A percentile compares a stretch with the other conserved stretches of the same genome.
phyloP scores from a whole-genome alignment of 2,888 invertebrate genomes.

The Ectropis crepuscularia region DNA sequence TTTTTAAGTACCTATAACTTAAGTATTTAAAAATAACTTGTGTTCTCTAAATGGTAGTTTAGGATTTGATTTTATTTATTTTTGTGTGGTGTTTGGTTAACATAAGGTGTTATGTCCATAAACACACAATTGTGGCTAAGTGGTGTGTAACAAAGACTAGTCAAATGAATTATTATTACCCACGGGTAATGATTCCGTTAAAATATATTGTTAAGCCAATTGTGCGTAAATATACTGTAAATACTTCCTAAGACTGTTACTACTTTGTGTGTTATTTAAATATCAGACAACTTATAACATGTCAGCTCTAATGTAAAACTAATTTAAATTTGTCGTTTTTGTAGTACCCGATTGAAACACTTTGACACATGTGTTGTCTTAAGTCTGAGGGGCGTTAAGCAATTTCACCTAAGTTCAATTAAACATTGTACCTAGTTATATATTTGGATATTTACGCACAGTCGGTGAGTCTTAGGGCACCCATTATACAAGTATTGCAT shows the following conservation, averaged over 20 bases:
- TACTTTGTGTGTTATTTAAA: background rate
- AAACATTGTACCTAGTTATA: constrained; percentile 16
- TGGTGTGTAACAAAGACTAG: constrained; percentile 78
- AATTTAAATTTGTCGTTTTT: constrained; percentile 7
- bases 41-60: constrained; percentile 81
- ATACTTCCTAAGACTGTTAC: background rate
- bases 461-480: constrained; percentile 27
- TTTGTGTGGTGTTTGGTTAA: constrained; percentile 83
- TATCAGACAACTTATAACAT: background rate
- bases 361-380: constrained; percentile 25
- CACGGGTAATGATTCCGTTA: constrained; percentile 55
- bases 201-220: constrained; percentile 55
- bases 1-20: constrained; percentile 72
- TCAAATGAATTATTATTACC: constrained; percentile 74
- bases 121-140: constrained; percentile 63
- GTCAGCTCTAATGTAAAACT: background rate
- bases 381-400: constrained; percentile 24
- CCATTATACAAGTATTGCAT: constrained; percentile 33
- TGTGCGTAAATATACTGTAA: constrained; percentile 52
- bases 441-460: constrained; percentile 30
- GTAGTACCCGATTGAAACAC: constrained; percentile 25
- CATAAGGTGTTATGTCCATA: constrained; percentile 69
- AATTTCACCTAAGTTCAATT: constrained; percentile 18
- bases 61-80: constrained; percentile 80
- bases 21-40: constrained; percentile 78